These are phyloP conservation scores for Mormyrops attenuatus DNA, from an alignment of 2,797 vertebrate species.

Conservation along the genomic window DNA sequence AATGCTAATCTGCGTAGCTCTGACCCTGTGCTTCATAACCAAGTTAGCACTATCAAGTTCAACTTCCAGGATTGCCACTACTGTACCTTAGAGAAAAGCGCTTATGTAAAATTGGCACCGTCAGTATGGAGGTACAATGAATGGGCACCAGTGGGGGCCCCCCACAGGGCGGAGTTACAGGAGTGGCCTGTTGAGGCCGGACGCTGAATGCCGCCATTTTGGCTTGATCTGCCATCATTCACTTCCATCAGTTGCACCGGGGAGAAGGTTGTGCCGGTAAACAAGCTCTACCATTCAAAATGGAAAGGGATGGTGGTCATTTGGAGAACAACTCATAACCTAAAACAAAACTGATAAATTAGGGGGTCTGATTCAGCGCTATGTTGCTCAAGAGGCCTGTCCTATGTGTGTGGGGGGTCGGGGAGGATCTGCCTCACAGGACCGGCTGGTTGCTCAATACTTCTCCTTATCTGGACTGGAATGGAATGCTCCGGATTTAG, in stretches of 20 bases:
- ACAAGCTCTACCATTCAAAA: not conserved
- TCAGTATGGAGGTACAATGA: no score
- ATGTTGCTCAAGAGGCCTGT: not conserved
- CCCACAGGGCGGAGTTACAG: not conserved
- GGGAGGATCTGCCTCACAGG: not conserved
- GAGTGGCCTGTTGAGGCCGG: not conserved
- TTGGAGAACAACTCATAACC: not conserved
- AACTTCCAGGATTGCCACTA: not conserved
- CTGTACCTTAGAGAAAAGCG: not conserved
- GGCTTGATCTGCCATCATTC: not conserved
- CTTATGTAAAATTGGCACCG: no score
- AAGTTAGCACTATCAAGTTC: not conserved
- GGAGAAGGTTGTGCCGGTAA: not conserved
- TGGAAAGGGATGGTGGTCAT: not conserved
- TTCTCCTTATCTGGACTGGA: not conserved
- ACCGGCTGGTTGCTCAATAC: not conserved
- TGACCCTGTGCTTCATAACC: not conserved
- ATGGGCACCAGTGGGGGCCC: not conserved
- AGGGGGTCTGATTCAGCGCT: not conserved
- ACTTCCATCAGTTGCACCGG: not conserved
- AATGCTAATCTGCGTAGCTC: not conserved
- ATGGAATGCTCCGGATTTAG: not conserved
- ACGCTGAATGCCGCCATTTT: not conserved
- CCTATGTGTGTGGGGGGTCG: no score
- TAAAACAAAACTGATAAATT: not conserved